Conservation (phyloP, 1,140 invertebrate species). For the Platyscapa corneri region DNA sequence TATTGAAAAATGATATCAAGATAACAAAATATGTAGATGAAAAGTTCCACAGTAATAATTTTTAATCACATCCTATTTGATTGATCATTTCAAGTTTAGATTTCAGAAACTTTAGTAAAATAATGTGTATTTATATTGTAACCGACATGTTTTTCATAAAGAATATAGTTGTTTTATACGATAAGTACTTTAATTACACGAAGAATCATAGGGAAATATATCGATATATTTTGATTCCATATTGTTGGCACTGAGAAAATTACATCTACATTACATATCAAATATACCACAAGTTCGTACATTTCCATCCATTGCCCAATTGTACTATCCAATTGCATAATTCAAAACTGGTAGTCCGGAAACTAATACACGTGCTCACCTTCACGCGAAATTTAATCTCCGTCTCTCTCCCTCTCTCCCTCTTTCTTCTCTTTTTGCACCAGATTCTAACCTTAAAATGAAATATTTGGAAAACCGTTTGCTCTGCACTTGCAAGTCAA, state of each 20-base stretch:
- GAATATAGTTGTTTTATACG: background rate
- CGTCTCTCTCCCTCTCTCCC: background rate
- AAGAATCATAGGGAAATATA: too few species aligned
- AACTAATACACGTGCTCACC: background rate
- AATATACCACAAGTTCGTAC: background rate
- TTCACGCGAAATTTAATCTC: background rate
- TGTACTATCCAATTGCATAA: conserved; percentile 7
- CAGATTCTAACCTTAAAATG: background rate
- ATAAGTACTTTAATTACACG: background rate
- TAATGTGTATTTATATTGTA: background rate
- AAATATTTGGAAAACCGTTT: background rate
- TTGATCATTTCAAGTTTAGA: background rate
- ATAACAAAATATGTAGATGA: background rate
- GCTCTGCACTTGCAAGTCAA: background rate
- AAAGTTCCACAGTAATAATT: background rate
- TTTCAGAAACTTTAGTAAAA: background rate
- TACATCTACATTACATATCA: background rate
- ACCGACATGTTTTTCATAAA: background rate
- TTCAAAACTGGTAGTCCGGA: background rate
- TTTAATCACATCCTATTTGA: background rate
- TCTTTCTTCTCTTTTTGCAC: background rate
- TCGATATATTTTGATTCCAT: too few species aligned
- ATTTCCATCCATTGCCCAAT: background rate
- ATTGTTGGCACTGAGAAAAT: background rate
- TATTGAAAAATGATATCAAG: background rate